Conservation (phyloP, 23 tunicate genomes). For the Ascidia mentula region DNA sequence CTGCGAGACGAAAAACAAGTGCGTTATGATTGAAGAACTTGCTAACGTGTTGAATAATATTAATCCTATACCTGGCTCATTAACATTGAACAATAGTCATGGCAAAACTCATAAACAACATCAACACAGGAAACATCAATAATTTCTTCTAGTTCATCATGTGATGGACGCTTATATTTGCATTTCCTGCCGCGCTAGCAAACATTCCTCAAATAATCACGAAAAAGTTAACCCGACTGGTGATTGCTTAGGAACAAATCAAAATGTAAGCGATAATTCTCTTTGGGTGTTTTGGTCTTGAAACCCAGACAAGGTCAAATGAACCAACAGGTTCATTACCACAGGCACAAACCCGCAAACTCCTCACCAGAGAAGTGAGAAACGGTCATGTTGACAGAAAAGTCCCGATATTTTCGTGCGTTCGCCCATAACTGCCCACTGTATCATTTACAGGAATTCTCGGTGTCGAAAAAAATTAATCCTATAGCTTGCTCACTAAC, state of each 20-base stretch:
- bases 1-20: background rate
- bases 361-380: no score
- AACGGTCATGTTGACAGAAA: no score
- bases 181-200: slow-evolving; percentile 90
- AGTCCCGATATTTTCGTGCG: background rate
- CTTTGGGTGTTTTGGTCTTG: no score
- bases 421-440: background rate
- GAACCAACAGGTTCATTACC: no score
- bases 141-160: slow-evolving; percentile 68
- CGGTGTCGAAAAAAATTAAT: slow-evolving; percentile 8
- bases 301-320: no score
- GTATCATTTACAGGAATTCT: background rate
- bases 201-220: slow-evolving; percentile 88
- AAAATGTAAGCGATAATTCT: no score
- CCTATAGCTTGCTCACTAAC: slow-evolving; percentile 87
- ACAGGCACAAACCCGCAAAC: no score
- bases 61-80: slow-evolving; percentile 73
- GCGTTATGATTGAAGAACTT: background rate
- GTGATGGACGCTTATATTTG: slow-evolving; percentile 86
- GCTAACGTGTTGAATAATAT: no score
- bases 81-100: slow-evolving; percentile 92
- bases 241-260: no score
- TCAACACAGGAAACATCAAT: slow-evolving; percentile 60
- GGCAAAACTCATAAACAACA: slow-evolving; percentile 92
- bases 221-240: no score